phyloP scores from a whole-genome alignment of 2,797 vertebrate genomes.

The Diceros bicornis region DNA sequence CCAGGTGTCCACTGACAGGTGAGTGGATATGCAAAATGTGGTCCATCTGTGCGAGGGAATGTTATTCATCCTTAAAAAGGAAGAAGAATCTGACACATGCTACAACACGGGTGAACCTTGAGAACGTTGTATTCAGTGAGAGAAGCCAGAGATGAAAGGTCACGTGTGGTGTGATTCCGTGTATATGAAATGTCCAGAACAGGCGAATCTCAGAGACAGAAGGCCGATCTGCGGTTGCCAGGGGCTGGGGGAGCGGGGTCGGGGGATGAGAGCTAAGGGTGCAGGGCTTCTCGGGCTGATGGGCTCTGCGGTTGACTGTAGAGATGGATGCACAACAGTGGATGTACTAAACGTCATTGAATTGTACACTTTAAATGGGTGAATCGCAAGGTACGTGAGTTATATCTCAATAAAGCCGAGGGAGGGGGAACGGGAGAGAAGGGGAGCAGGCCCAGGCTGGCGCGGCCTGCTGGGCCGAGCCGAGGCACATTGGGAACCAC shows the following conservation, averaged over 20 bases:
- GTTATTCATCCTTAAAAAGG: background rate
- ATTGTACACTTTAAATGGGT: background rate
- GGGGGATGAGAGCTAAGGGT: rapidly evolving
- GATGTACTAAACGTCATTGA: rapidly evolving
- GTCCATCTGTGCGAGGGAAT: rapidly evolving
- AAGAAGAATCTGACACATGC: background rate
- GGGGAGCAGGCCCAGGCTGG: background rate
- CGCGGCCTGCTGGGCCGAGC: background rate
- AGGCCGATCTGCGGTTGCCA: background rate
- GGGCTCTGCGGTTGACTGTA: background rate
- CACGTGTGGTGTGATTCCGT: rapidly evolving
- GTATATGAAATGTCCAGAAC: rapidly evolving
- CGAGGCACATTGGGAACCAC: background rate
- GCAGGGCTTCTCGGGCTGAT: background rate
- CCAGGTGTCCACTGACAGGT: rapidly evolving
- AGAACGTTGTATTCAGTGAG: background rate
- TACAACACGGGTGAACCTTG: too few species aligned
- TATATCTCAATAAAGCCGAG: background rate
- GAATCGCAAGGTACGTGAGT: too few species aligned
- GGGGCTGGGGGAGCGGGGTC: background rate
- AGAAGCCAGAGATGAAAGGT: background rate
- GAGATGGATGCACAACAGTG: rapidly evolving
- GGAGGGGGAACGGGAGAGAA: too few species aligned
- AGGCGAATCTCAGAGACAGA: background rate
- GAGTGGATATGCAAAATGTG: rapidly evolving